phyloP scores from a whole-genome alignment of 2,888 invertebrate genomes.

The Escarpia spicata region DNA sequence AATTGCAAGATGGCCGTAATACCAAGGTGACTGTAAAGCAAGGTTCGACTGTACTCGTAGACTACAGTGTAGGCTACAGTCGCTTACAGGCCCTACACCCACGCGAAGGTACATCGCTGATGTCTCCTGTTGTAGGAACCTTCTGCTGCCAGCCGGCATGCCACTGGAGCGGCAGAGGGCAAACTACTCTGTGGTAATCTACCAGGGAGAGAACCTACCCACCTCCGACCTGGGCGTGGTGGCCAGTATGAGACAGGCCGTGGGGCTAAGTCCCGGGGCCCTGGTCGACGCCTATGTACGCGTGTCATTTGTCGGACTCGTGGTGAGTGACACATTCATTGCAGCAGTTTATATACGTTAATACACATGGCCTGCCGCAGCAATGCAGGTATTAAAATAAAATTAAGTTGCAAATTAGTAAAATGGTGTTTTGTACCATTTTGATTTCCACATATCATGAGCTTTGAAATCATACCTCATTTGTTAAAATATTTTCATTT shows the following conservation, averaged over 20 bases:
- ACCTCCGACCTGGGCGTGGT: constrained; percentile 44
- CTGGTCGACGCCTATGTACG: constrained; percentile 45
- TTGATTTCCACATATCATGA: no score
- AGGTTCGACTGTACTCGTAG: no score
- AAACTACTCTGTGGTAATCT: constrained; percentile 40
- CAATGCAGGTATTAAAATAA: no score
- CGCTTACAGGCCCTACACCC: no score
- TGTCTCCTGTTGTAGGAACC: constrained; percentile 39
- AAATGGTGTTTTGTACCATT: no score
- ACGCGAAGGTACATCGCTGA: not conserved
- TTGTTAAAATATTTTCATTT: no score
- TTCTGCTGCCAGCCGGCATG: constrained; percentile 45
- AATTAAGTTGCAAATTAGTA: no score
- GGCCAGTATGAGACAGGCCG: constrained; percentile 42
- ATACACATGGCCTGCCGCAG: no score
- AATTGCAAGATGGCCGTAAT: no score
- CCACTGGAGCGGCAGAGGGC: constrained; percentile 44
- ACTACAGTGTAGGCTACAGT: no score
- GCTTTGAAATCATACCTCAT: no score
- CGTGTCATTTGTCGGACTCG: constrained; percentile 44
- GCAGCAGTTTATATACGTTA: not conserved
- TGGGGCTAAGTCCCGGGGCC: constrained; percentile 39
- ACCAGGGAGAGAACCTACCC: constrained; percentile 46
- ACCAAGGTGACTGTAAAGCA: no score
- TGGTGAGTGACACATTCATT: constrained; percentile 34